phyloP scores from a whole-genome alignment of 1,140 invertebrate genomes.

The Sinonovacula constricta region DNA sequence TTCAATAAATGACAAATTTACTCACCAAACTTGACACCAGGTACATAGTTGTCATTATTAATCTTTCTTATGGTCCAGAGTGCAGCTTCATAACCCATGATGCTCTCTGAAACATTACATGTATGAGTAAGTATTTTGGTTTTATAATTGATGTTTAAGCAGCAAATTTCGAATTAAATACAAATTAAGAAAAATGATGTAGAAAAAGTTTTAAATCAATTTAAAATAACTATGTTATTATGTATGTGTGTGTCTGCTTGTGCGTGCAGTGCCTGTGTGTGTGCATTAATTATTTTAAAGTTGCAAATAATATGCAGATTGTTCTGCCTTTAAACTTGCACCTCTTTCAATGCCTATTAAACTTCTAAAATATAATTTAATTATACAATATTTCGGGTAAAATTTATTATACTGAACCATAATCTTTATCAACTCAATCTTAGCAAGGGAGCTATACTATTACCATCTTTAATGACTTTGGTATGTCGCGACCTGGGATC shows the following conservation, averaged over 20 bases:
- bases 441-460: not conserved
- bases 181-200: not conserved
- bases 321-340: too few species aligned
- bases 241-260: too few species aligned
- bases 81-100: slow-evolving; percentile 77
- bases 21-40: slow-evolving; percentile 63
- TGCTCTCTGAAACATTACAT: slow-evolving; percentile 59
- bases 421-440: not conserved
- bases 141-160: not conserved
- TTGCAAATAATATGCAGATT: too few species aligned
- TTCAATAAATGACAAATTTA: too few species aligned
- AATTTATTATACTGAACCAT: not conserved
- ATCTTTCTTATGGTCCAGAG: slow-evolving; percentile 77
- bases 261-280: too few species aligned
- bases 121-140: not conserved
- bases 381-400: too few species aligned
- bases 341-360: too few species aligned
- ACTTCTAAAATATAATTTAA: too few species aligned
- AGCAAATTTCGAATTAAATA: not conserved
- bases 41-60: slow-evolving; percentile 65
- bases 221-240: slow-evolving; percentile 1
- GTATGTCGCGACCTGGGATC: too few species aligned
- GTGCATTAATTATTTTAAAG: too few species aligned
- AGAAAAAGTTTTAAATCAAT: not conserved
- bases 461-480: too few species aligned